Evolutionary conservation across 2,888 invertebrate species (phyloP), one percentile per base, ranked within the genome.

Genomic region (Thelaira solivaga): DNA sequence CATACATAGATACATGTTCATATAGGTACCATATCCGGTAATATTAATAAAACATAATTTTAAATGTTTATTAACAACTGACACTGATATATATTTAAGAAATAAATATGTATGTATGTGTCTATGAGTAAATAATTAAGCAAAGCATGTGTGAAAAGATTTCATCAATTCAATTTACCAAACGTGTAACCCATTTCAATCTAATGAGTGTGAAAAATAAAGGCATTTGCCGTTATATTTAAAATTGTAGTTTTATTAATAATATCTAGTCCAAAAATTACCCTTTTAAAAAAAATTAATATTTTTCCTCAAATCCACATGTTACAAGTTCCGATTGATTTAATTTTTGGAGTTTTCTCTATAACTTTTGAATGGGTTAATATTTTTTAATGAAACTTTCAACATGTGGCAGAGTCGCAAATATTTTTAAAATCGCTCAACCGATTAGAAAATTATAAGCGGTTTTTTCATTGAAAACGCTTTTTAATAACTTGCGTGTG

Each of bases 191-290:
- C 61, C 67, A 80, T 77, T 82, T 82, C 80, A 81, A 80, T 77
- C 72, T 82, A 79, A 68, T 82, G 80, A 80, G 76, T 81, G 82
- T 81, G 80, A 81, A 81, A 72, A 82, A 81, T 82, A 82, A 82
- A 82, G 82, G 81, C 81, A 82, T 71, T 77, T 55, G 80, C 80
- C 80, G 57, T 72, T 51, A 75, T 55, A 75, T 43, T 13, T 53
- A 31, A 55, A 36, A 11, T 34, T 45, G 13, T 55, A 4, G 43
- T 73, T 73, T 73, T 34, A 59, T 29, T 67, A n/a, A n/a, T n/a
- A n/a, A n/a, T n/a, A n/a, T n/a, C n/a, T n/a, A n/a, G n/a, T n/a
- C n/a, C n/a, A n/a, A n/a, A n/a, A n/a, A n/a, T n/a, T n/a, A n/a
- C n/a, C n/a, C n/a, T n/a, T n/a, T n/a, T n/a, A n/a, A n/a, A n/a